phyloP scores from a whole-genome alignment of 2,888 invertebrate species.

The Standfussiana lucernea region DNA sequence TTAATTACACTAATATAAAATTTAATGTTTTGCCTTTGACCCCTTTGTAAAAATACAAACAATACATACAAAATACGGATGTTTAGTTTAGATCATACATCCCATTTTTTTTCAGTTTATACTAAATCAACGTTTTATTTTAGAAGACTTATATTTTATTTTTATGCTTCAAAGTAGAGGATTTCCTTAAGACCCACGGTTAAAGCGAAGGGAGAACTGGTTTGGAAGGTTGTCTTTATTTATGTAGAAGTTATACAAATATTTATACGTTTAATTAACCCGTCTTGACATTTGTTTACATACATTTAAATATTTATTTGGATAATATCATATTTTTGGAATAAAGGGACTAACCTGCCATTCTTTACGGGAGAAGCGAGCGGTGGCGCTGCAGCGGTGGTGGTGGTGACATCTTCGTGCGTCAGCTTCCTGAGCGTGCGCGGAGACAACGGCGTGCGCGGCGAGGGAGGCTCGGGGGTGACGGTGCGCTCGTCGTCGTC shows the following conservation, averaged over 20 bases:
- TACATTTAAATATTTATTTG: slow-evolving; percentile 46
- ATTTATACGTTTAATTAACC: slow-evolving; percentile 54
- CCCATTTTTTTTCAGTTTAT: neutral
- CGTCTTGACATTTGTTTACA: slow-evolving; percentile 49
- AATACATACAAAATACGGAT: slow-evolving; percentile 26
- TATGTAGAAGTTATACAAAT: slow-evolving; percentile 63
- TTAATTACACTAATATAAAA: slow-evolving; percentile 70
- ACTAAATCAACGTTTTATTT: slow-evolving; percentile 7
- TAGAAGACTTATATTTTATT: neutral
- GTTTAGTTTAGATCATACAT: slow-evolving; percentile 26
- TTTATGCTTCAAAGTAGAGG: slow-evolving; percentile 55
- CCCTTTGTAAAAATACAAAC: slow-evolving; percentile 47
- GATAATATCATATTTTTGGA: slow-evolving; percentile 41
- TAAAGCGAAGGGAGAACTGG: slow-evolving; percentile 69
- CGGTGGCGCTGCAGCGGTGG: slow-evolving; percentile 75
- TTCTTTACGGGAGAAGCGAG: slow-evolving; percentile 80
- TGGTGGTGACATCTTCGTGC: slow-evolving; percentile 85
- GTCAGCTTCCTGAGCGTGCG: slow-evolving; percentile 83
- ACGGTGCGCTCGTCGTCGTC: slow-evolving; percentile 85
- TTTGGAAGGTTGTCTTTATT: slow-evolving; percentile 71
- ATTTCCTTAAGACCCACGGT: slow-evolving; percentile 63
- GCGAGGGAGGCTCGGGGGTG: slow-evolving; percentile 79
- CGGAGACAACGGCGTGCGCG: slow-evolving; percentile 81
- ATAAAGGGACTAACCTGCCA: slow-evolving; percentile 80
- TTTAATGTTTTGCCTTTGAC: slow-evolving; percentile 57